Evolutionary conservation across 1,140 invertebrate genomes (phyloP).

Genomic region (Drosophila albomicans): DNA sequence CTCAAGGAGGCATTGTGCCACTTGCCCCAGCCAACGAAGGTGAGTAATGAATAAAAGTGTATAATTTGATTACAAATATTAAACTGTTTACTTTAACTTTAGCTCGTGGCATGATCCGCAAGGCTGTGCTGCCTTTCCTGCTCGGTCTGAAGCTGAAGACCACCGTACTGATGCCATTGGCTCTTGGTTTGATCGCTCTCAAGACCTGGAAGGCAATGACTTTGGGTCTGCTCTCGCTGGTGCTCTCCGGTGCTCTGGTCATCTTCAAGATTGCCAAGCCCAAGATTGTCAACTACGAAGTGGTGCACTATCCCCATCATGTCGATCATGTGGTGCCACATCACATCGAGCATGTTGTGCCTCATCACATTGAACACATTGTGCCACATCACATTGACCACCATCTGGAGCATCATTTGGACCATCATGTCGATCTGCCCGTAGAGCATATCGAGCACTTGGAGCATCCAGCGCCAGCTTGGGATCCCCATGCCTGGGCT

Average conservation of each 20-base stretch:
- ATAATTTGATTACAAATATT: constrained; percentile 35
- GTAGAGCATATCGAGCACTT: constrained; percentile 81
- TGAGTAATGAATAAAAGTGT: constrained; percentile 58
- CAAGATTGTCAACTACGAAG: constrained; percentile 92
- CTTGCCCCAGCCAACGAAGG: constrained; percentile 88
- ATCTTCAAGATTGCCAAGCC: constrained; percentile 94
- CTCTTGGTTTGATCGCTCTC: constrained; percentile 91
- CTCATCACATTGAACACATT: constrained; percentile 77
- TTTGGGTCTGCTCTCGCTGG: constrained; percentile 92
- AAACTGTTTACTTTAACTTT: neutral
- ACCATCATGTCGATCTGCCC: constrained; percentile 76
- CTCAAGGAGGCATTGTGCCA: constrained; percentile 89
- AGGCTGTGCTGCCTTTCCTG: constrained; percentile 93
- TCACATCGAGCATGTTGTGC: constrained; percentile 85
- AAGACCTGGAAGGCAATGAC: constrained; percentile 95
- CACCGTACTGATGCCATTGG: constrained; percentile 91
- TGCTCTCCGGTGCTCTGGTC: constrained; percentile 91
- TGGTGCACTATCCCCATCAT: constrained; percentile 92
- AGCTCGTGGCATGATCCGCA: constrained; percentile 93
- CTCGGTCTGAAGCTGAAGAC: constrained; percentile 94
- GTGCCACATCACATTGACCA: constrained; percentile 85
- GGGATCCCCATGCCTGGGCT: constrained; percentile 86
- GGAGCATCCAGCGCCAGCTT: constrained; percentile 86
- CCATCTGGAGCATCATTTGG: constrained; percentile 85
- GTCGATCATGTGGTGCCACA: constrained; percentile 85